phyloP scores from a whole-genome alignment of 1,140 invertebrate species.

The Trichoplusia ni region DNA sequence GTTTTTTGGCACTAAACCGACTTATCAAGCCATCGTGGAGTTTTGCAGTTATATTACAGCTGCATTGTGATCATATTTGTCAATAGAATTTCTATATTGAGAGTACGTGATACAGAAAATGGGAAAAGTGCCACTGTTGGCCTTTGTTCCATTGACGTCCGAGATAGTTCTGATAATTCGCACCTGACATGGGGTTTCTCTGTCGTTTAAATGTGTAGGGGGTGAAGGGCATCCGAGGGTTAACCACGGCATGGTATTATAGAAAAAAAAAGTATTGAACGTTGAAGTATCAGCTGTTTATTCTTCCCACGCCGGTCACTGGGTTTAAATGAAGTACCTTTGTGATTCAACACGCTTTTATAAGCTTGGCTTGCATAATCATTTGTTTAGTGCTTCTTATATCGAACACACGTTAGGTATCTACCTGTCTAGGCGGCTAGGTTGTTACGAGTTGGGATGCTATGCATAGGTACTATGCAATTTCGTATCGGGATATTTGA shows the following conservation, averaged over 20 bases:
- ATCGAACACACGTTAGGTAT: too few species aligned
- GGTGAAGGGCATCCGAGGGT: too few species aligned
- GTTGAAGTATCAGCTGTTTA: neutral
- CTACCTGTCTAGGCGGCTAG: too few species aligned
- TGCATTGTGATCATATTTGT: slow-evolving; percentile 36
- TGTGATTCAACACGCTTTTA: neutral
- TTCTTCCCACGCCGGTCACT: neutral
- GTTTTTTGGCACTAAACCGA: slow-evolving; percentile 60
- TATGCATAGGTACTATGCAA: too few species aligned
- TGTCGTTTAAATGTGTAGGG: neutral
- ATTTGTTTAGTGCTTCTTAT: too few species aligned
- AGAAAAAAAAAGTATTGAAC: too few species aligned
- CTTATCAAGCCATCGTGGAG: slow-evolving; percentile 45
- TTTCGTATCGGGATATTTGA: too few species aligned
- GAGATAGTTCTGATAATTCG: neutral
- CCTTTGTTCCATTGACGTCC: neutral
- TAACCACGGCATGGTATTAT: too few species aligned
- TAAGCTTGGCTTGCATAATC: slow-evolving; percentile 2
- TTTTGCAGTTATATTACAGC: slow-evolving; percentile 33
- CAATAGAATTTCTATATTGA: slow-evolving; percentile 39
- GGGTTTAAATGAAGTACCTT: neutral
- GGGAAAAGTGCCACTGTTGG: slow-evolving; percentile 1
- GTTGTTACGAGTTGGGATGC: too few species aligned
- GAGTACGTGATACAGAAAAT: slow-evolving; percentile 29
- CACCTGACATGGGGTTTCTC: too few species aligned